Evolutionary conservation across 2,113 vertebrate genomes (phyloP).

Genomic region (Sander vitreus): DNA sequence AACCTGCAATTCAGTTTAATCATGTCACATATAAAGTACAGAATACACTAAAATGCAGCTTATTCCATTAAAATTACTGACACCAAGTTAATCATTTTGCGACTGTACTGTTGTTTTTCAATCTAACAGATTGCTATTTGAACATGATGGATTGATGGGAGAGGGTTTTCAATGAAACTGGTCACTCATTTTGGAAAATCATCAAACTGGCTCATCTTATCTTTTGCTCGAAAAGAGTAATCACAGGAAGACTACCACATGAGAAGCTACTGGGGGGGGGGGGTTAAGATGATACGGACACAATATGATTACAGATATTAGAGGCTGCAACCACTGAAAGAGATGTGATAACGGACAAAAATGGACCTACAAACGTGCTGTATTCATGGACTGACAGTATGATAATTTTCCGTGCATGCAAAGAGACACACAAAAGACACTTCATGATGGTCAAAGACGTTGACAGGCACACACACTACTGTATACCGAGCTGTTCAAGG

Average conservation of each 20-base stretch:
- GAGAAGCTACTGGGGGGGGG: background rate
- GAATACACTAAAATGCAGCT: background rate
- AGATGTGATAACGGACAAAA: constrained; percentile 10
- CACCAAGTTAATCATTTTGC: constrained; percentile 10
- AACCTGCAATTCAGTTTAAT: background rate
- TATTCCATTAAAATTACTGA: background rate
- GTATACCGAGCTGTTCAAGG: constrained; percentile 7
- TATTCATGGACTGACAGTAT: too few species aligned
- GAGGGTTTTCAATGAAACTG: constrained; percentile 27
- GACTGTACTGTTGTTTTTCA: constrained; percentile 17
- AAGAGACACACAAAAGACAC: background rate
- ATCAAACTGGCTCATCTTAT: constrained; percentile 11
- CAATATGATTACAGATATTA: constrained; percentile 20
- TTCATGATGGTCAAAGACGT: constrained; percentile 9
- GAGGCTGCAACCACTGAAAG: constrained; percentile 8
- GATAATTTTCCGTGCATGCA: background rate
- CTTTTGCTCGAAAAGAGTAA: background rate
- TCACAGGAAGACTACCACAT: background rate
- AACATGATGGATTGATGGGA: constrained; percentile 35
- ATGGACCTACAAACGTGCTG: background rate
- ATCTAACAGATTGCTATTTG: constrained; percentile 25
- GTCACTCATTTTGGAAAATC: constrained; percentile 21
- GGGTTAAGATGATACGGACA: background rate
- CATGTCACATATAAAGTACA: background rate
- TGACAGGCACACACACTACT: background rate